Conservation (phyloP, 37 sponge, comb jelly and placozoan species). For the Geodia barretti region DNA sequence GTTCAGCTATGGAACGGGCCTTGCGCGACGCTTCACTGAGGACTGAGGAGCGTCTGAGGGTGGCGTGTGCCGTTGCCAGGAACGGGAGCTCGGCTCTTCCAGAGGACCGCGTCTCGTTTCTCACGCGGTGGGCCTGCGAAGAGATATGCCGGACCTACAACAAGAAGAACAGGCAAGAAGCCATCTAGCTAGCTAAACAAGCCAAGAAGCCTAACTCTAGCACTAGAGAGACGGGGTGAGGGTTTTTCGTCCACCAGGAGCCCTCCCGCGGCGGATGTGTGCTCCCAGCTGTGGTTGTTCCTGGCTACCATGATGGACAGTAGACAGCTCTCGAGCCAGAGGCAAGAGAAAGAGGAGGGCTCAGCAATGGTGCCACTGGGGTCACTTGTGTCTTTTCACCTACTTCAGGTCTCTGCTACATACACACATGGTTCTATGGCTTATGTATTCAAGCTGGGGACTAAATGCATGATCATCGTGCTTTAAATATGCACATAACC, state of each 20-base stretch:
- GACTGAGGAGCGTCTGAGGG: conserved; percentile 34
- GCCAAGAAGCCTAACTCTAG: background rate
- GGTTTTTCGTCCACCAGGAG: background rate
- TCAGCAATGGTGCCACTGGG: too few species aligned
- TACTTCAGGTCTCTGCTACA: too few species aligned
- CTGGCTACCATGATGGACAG: conserved; percentile 10
- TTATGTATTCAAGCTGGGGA: too few species aligned
- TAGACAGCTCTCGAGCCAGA: background rate
- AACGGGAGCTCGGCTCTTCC: background rate
- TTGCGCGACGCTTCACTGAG: conserved; percentile 20
- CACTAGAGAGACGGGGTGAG: background rate
- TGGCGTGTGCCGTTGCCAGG: conserved; percentile 55
- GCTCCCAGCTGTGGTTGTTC: conserved; percentile 35
- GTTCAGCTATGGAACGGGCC: too few species aligned
- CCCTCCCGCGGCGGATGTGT: background rate
- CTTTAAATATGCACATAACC: too few species aligned
- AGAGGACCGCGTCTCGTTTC: too few species aligned
- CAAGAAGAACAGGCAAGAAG: conserved; percentile 16
- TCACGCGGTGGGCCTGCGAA: conserved; percentile 48
- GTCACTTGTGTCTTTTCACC: too few species aligned
- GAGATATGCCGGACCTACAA: conserved; percentile 23
- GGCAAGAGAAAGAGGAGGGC: too few species aligned
- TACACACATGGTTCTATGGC: too few species aligned
- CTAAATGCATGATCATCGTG: too few species aligned
- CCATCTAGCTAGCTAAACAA: too few species aligned